Conservation (phyloP, 2,113 vertebrate genomes). For the Otus sunia region DNA sequence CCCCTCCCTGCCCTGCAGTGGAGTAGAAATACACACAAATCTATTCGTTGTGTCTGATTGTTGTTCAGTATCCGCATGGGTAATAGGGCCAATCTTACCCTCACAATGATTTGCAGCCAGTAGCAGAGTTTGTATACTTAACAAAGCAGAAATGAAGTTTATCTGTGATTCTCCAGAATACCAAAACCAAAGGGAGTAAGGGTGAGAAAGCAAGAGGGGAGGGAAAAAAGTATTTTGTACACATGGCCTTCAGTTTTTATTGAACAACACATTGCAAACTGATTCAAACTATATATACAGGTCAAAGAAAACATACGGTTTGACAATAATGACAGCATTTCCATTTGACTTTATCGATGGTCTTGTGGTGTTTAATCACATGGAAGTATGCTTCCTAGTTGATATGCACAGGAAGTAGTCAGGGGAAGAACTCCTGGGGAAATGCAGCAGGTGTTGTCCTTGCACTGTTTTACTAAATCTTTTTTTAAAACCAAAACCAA, state of each 20-base stretch:
- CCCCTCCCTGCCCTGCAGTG: fast-evolving
- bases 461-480: neutral
- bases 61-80: neutral
- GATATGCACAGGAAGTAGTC: neutral
- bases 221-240: neutral
- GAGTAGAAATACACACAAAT: neutral
- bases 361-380: neutral
- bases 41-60: neutral
- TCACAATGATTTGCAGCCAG: neutral
- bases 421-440: neutral
- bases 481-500: neutral
- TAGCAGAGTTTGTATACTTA: neutral
- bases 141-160: neutral
- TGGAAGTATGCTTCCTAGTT: neutral
- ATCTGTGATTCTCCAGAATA: neutral
- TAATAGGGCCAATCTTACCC: neutral
- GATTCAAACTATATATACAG: neutral
- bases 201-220: neutral
- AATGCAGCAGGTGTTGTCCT: neutral
- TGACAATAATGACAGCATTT: neutral
- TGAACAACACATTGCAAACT: neutral
- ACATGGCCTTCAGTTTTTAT: neutral
- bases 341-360: neutral
- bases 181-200: neutral
- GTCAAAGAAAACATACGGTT: neutral